Evolutionary conservation across 2,888 invertebrate genomes (phyloP).

Genomic region (Nomada hirtipes): DNA sequence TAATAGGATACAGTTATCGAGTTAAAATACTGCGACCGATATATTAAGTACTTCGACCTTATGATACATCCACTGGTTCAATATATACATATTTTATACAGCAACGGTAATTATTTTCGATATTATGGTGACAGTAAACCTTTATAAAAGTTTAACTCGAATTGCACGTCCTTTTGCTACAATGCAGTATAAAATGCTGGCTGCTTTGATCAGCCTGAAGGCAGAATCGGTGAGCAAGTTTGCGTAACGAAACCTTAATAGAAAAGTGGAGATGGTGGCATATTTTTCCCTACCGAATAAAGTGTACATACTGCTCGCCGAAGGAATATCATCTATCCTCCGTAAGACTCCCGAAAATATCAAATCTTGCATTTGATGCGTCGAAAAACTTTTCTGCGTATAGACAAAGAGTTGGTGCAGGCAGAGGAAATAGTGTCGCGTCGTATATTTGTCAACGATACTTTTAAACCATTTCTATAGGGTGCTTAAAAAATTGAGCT

Average conservation of each 20-base stretch:
- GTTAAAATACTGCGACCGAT: not conserved
- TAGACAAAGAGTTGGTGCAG: constrained; percentile 12
- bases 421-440: constrained; percentile 25
- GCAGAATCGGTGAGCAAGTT: constrained; percentile 4
- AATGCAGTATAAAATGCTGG: not conserved
- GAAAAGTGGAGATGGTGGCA: constrained; percentile 34
- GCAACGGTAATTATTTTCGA: not conserved
- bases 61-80: not conserved
- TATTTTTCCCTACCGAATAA: constrained; percentile 21
- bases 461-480: constrained; percentile 24
- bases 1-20: constrained; percentile 9
- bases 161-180: not conserved
- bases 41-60: not conserved
- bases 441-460: constrained; percentile 6
- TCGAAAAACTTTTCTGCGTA: constrained; percentile 11
- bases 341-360: constrained; percentile 24
- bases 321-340: constrained; percentile 6
- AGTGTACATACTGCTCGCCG: not conserved
- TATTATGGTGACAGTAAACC: not conserved
- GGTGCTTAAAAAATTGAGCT: constrained; percentile 66
- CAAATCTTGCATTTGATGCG: constrained; percentile 31
- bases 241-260: constrained; percentile 19
- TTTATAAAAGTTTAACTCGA: not conserved
- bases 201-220: constrained; percentile 1
- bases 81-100: not conserved